phyloP scores from a whole-genome alignment of 2,797 vertebrate species.

The Saguinus oedipus region DNA sequence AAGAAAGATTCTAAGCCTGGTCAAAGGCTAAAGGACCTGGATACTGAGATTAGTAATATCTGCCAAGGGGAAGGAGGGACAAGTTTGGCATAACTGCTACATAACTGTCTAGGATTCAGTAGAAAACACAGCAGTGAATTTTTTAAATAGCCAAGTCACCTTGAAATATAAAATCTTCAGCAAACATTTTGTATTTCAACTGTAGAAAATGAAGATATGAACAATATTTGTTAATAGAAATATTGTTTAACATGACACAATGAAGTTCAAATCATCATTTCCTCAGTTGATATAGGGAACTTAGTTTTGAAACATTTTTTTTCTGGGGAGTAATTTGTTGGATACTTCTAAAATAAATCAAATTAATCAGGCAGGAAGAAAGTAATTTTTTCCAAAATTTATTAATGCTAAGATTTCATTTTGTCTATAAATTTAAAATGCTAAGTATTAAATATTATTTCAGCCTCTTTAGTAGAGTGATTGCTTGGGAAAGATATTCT shows the following conservation, averaged over 20 bases:
- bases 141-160: neutral
- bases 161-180: neutral
- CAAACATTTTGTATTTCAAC: conserved; percentile 6
- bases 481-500: neutral
- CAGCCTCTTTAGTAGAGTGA: neutral
- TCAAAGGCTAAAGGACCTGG: neutral
- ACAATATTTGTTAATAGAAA: neutral
- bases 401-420: neutral
- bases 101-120: neutral
- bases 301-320: neutral
- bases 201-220: neutral
- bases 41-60: neutral
- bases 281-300: neutral
- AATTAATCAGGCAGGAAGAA: neutral
- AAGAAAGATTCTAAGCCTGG: neutral
- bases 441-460: neutral
- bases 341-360: conserved; percentile 6
- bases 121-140: neutral
- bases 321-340: neutral
- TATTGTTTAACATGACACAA: neutral
- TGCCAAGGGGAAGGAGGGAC: neutral
- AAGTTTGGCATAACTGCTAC: neutral
- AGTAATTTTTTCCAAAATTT: neutral
- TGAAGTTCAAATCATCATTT: neutral
- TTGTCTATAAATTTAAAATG: conserved; percentile 8